Conservation (phyloP, 2,888 invertebrate genomes). For the Creontiades dilutus region DNA sequence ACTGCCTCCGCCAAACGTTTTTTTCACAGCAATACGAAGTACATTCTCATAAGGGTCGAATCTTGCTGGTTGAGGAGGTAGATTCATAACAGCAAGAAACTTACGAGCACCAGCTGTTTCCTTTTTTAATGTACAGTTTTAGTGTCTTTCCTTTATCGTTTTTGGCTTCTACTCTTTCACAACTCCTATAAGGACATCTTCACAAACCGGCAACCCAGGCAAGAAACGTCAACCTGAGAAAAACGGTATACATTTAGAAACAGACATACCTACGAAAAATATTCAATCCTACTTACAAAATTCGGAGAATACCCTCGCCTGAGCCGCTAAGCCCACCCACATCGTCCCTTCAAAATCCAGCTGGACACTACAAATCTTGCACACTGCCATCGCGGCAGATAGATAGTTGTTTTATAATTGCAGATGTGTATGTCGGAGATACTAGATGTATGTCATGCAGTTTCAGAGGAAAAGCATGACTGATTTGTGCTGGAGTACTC, state of each 20-base stretch:
- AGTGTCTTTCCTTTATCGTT: not conserved
- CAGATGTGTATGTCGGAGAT: no score
- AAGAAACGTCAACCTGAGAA: not conserved
- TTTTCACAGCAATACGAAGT: not conserved
- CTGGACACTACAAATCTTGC: not conserved
- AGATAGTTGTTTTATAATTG: no score
- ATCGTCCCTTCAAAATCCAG: not conserved
- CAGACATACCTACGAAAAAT: no score
- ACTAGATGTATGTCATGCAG: no score
- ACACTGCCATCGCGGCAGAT: not conserved
- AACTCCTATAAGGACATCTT: not conserved
- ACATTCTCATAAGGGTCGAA: slow-evolving; percentile 22
- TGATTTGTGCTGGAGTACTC: no score
- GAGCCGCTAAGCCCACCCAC: not conserved
- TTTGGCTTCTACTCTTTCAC: not conserved
- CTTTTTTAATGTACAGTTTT: slow-evolving; percentile 56
- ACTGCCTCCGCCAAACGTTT: slow-evolving; percentile 12
- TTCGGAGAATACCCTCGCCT: no score
- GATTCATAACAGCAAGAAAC: slow-evolving; percentile 31
- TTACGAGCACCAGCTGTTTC: not conserved
- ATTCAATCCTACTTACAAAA: no score
- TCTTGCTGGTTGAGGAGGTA: slow-evolving; percentile 35
- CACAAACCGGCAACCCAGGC: not conserved
- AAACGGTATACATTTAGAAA: no score
- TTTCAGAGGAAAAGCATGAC: no score